phyloP scores from a whole-genome alignment of 2,888 invertebrate genomes.

The Drosophila quasianomalipes region DNA sequence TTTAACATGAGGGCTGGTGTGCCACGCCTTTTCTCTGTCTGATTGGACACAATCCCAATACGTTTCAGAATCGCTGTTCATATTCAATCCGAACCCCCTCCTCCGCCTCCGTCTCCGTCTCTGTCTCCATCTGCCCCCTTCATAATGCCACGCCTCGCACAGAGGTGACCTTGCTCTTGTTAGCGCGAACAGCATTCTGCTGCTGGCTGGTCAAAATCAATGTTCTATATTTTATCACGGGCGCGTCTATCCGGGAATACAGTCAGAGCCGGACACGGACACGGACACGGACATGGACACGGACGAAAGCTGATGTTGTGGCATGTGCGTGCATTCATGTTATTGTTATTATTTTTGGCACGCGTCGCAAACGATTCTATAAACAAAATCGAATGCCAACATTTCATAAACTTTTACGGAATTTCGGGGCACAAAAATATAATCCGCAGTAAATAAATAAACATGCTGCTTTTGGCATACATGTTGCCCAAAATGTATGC shows the following conservation, averaged over 20 bases:
- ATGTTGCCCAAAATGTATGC: constrained; percentile 11
- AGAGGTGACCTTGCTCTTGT: constrained; percentile 39
- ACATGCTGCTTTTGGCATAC: constrained; percentile 45
- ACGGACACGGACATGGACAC: not conserved
- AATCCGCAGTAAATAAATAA: constrained; percentile 48
- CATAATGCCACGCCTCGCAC: constrained; percentile 2
- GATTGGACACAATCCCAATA: constrained; percentile 45
- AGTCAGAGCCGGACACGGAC: constrained; percentile 18
- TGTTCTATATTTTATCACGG: constrained; percentile 73
- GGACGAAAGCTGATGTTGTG: constrained; percentile 1
- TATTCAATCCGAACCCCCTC: constrained; percentile 1
- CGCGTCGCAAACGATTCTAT: constrained; percentile 73
- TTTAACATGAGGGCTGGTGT: constrained; percentile 41
- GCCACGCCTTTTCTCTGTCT: constrained; percentile 55
- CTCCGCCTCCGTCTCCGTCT: not conserved
- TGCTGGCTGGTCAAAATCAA: constrained; percentile 66
- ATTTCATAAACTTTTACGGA: constrained; percentile 67
- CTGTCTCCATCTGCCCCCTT: not conserved
- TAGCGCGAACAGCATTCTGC: constrained; percentile 12
- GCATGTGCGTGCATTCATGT: constrained; percentile 48
- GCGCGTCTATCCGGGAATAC: constrained; percentile 16
- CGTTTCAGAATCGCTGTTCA: constrained; percentile 11
- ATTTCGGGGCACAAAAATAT: constrained; percentile 49
- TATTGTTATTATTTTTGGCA: constrained; percentile 79
- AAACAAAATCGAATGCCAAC: constrained; percentile 64